These are phyloP conservation scores for Mechanitis mazaeus DNA, from an alignment of 2,888 invertebrate species.

Conservation along the genomic window DNA sequence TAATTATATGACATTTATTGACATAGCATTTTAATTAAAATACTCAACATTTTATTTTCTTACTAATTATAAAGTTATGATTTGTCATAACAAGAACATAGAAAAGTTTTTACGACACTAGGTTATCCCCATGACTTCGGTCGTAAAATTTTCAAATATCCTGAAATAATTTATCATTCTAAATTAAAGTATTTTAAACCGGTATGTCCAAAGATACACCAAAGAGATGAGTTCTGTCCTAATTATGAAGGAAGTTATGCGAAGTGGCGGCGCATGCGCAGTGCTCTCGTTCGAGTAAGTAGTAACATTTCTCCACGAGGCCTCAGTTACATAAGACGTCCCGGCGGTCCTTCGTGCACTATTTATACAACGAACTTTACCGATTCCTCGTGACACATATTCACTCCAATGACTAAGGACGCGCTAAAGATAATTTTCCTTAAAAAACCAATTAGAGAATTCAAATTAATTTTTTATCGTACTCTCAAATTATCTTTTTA, in stretches of 20 bases:
- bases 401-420: conserved; percentile 59
- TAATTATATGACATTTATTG: neutral
- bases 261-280: conserved; percentile 41
- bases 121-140: too few relatives aligned
- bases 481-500: conserved; percentile 35
- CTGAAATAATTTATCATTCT: too few relatives aligned
- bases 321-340: conserved; percentile 61
- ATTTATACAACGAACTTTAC: conserved; percentile 68
- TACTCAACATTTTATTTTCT: neutral
- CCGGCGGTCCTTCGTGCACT: conserved; percentile 49
- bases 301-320: conserved; percentile 60
- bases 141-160: too few relatives aligned
- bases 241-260: conserved; percentile 41
- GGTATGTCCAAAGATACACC: too few relatives aligned
- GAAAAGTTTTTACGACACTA: too few relatives aligned
- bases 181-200: too few relatives aligned
- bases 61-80: too few relatives aligned
- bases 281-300: conserved; percentile 31
- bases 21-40: neutral
- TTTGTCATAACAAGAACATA: too few relatives aligned
- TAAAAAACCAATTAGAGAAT: conserved; percentile 30
- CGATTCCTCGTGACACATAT: conserved; percentile 59
- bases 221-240: conserved; percentile 20
- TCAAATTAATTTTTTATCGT: conserved; percentile 17
- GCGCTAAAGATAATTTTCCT: conserved; percentile 52